A percentile compares a stretch with the other conserved stretches of the same genome.
Conservation (phyloP, 2,113 vertebrate genomes). For the Microtus pennsylvanicus region DNA sequence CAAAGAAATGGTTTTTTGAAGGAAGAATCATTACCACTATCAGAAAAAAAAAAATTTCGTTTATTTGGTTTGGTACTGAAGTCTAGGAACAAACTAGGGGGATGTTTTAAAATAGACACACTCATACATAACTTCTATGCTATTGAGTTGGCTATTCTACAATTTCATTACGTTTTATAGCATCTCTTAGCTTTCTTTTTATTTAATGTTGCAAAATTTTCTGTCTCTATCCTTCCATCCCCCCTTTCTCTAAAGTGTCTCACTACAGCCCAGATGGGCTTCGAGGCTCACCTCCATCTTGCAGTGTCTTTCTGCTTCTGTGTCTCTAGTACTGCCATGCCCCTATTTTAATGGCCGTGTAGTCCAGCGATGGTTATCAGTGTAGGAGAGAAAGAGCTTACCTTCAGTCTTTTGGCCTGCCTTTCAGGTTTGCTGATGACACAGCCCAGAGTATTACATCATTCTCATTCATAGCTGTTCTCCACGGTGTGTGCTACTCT, state of each 20-base stretch:
- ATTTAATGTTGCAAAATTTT: not conserved
- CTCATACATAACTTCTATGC: not conserved
- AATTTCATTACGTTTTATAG: not conserved
- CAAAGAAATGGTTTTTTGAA: not conserved
- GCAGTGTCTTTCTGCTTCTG: not conserved
- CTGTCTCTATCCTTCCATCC: too few species aligned
- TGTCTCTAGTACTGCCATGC: not conserved
- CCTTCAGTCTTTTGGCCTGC: not conserved
- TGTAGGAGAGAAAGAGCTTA: not conserved
- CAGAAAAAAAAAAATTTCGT: not conserved
- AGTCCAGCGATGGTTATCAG: not conserved
- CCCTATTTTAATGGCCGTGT: not conserved
- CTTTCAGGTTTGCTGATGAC: conserved; percentile 19
- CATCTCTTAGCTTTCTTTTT: not conserved
- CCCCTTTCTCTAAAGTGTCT: not conserved
- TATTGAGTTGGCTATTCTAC: not conserved
- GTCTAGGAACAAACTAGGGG: not conserved
- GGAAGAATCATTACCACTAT: not conserved
- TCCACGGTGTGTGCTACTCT: not conserved
- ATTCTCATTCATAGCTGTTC: not conserved
- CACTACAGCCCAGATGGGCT: not conserved
- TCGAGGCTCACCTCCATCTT: not conserved
- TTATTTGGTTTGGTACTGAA: not conserved
- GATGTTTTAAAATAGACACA: not conserved
- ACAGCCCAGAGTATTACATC: conserved; percentile 7